Percentiles rank a stretch among this genome's conserved stretches.
These are phyloP conservation scores for pig (Sus scrofa) DNA, from an alignment of 2,113 vertebrate genomes.

Conservation along the genomic window T2T-Sscrofa CM000814.6:66671001-66671500, in stretches of 20 bases:
- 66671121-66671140: not conserved
- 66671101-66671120: not conserved
- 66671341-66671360: not conserved
- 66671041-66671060: not conserved
- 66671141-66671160: not conserved
- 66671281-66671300: not conserved
- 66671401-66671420: not conserved
- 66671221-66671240: not conserved
- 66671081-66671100: not conserved
- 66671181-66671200: not conserved
- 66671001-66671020: too few relatives aligned
- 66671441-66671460: accelerated
- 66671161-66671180: not conserved
- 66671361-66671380: not conserved
- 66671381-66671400: not conserved
- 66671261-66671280: not conserved
- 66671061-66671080: not conserved
- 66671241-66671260: not conserved
- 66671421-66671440: accelerated
- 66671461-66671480: not conserved
- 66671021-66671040: too few relatives aligned
- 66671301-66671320: not conserved
- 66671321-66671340: not conserved
- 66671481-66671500: not conserved
- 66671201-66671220: not conserved